Percentiles rank a stretch among this genome's conserved stretches.
phyloP scores from a whole-genome alignment of 1,140 invertebrate genomes.

The Leptoteleia sp. region DNA sequence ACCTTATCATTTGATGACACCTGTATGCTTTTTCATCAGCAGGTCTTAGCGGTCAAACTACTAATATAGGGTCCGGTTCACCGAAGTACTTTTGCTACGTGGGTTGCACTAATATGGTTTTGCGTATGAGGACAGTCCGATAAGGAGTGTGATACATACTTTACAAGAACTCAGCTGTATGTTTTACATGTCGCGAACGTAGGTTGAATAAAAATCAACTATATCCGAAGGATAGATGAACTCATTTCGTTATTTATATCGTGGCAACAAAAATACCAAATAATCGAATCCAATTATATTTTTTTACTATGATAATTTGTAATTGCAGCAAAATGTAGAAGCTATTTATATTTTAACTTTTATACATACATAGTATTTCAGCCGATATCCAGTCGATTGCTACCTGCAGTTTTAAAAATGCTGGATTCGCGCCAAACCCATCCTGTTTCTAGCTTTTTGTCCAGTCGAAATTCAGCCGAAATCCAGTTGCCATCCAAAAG shows the following conservation, averaged over 20 bases:
- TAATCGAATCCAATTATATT: too few species aligned
- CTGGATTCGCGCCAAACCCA: too few species aligned
- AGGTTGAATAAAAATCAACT: slow-evolving; percentile 45
- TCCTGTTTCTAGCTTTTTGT: too few species aligned
- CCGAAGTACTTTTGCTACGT: slow-evolving; percentile 49
- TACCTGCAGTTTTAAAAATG: too few species aligned
- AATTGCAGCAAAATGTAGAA: too few species aligned
- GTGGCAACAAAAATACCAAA: slow-evolving; percentile 12
- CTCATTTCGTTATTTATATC: slow-evolving; percentile 48
- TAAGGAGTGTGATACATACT: slow-evolving; percentile 59
- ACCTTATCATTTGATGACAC: slow-evolving; percentile 53
- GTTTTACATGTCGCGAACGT: slow-evolving; percentile 41
- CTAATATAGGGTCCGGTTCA: slow-evolving; percentile 54
- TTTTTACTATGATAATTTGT: too few species aligned
- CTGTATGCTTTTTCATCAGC: slow-evolving; percentile 53
- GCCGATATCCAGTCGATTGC: too few species aligned
- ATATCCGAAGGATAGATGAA: slow-evolving; percentile 35
- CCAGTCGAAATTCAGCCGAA: too few species aligned
- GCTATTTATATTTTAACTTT: too few species aligned
- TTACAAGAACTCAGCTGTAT: slow-evolving; percentile 39
- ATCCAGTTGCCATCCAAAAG: too few species aligned
- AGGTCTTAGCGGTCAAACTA: slow-evolving; percentile 46
- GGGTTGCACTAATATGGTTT: slow-evolving; percentile 55
- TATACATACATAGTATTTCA: too few species aligned
- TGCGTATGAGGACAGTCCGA: slow-evolving; percentile 53